Evolutionary conservation across 2,888 invertebrate genomes (phyloP), one percentile per base, ranked within the genome.

Genomic region (Brachycybe producta): DNA sequence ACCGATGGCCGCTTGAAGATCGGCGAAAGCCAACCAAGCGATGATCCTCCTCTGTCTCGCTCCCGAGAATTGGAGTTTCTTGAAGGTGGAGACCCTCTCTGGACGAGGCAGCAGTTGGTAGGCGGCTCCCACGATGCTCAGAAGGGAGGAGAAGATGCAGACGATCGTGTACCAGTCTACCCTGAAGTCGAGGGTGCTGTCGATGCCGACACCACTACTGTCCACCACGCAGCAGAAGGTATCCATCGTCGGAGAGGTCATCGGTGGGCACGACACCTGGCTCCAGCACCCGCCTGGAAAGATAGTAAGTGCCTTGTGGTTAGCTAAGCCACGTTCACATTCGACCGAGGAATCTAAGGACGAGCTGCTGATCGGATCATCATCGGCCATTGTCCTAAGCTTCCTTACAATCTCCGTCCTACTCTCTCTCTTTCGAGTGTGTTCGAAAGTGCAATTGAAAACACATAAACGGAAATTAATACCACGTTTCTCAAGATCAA

Each of bases 191-290:
- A 74, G 36, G 24, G 30, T 52, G 5, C 81, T 74, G 61, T 71
- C 70, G 7, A 79, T 69, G 23, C 79, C 76, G 54, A 76, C 74
- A 52, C 73, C 73, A 61, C 77, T 77, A 15, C 74, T 75, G 75
- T 74, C 58, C 78, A 78, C 62, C 43, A 81, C 80, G 62, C 85
- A 85, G 65, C 80, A 80, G 64, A 84, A 82, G 13, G 83, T 84
- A 72, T 85, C 84, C 60, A 84, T 81, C 35, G 84, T 83, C 48
- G 85, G 84, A 67, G 84, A 84, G 30, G 84, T 82, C 84, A 82
- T 82, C 21, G n/a, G n/a, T n/a, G n/a, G n/a, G n/a, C n/a, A n/a
- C 32, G 11, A 32, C 32, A 32, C 13, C 13, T 11, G 32, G n/a
- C 32, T 32, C 32, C 11, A 43, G 11, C 32, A n/a, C n/a, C n/a